Base-by-base conservation (phyloP, 2,797 vertebrate species). In the Rhinatrema bivittatum region DNA sequence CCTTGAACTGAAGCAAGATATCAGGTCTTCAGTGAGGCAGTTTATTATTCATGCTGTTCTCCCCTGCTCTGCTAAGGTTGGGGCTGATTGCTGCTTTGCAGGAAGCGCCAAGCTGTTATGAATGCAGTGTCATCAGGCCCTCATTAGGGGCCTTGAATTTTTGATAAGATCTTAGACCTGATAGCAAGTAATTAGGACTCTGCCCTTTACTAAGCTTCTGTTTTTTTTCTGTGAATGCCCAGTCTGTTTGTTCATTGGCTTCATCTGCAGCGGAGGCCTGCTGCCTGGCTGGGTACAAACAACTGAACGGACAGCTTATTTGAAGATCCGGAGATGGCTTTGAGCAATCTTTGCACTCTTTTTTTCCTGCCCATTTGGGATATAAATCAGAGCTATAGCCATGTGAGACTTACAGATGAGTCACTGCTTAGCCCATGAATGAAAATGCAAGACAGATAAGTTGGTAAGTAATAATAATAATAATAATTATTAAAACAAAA, bases 91-190 rank as follows among this genome's bases (percentile, higher is more conserved):
- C 4, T 17, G 33, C 50, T 0, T 7, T 19, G 16, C 29, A 48
- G 34, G 30, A 37, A 50, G 34, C 33, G 32, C 53, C 42, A 27
- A 50, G 46, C 38, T 56, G 36, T 66, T 54, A 54, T 74, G 61
- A 75, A 68, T 65, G 60, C 65, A 70, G 74, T 75, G 65, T 73
- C 68, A 72, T 67, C 65, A 53, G 55, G 60, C 70, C 67, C 64
- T 70, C 36, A 25, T 65, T 65, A 66, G 63, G 57, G 38, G 31
- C 45, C 39, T 16, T 84, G 53, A 72, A 85, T 85, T 68, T 81
- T 86, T 83, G 63, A 83, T 76, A 63, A 60, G 32, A 12, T n/a
- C 10, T 36, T 6, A 3, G 37, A 47, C 50, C 46, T 21, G 35
- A 46, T 19, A 35, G 23, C 1, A 8, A 29, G 70, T 64, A 68